phyloP scores from a whole-genome alignment of 2,888 invertebrate species.

The Tachystola acroxantha region DNA sequence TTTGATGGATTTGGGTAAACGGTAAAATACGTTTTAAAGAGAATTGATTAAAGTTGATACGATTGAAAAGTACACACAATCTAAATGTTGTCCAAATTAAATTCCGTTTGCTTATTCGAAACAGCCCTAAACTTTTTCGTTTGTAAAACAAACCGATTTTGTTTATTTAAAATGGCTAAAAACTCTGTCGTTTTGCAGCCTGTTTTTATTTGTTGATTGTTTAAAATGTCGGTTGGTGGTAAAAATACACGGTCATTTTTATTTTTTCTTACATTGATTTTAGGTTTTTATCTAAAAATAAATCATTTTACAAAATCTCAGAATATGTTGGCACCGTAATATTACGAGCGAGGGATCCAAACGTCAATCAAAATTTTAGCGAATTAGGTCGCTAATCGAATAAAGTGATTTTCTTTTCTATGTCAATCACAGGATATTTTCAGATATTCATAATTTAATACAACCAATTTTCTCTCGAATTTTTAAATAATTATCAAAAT shows the following conservation, averaged over 20 bases:
- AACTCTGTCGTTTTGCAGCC: constrained; percentile 16
- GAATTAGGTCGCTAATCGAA: constrained; percentile 1
- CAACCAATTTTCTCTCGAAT: too few relatives aligned
- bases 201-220: constrained; percentile 22
- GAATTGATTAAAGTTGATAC: too few relatives aligned
- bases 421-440: background rate
- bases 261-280: too few relatives aligned
- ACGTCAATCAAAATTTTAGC: constrained; percentile 1
- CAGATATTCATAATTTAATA: too few relatives aligned
- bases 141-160: constrained; percentile 30
- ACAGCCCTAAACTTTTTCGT: constrained; percentile 30
- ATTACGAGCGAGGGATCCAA: background rate
- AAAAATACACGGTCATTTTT: too few relatives aligned
- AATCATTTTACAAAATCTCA: too few relatives aligned
- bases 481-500: too few relatives aligned
- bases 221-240: background rate
- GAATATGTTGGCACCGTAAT: too few relatives aligned
- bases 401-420: background rate
- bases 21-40: background rate
- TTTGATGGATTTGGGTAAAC: too few relatives aligned
- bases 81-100: constrained; percentile 41
- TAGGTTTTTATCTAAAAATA: too few relatives aligned
- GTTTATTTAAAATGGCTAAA: constrained; percentile 30
- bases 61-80: constrained; percentile 29
- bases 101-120: constrained; percentile 44